Base-by-base conservation (phyloP, 2,797 vertebrate species). In the Microtus agrestis region DNA sequence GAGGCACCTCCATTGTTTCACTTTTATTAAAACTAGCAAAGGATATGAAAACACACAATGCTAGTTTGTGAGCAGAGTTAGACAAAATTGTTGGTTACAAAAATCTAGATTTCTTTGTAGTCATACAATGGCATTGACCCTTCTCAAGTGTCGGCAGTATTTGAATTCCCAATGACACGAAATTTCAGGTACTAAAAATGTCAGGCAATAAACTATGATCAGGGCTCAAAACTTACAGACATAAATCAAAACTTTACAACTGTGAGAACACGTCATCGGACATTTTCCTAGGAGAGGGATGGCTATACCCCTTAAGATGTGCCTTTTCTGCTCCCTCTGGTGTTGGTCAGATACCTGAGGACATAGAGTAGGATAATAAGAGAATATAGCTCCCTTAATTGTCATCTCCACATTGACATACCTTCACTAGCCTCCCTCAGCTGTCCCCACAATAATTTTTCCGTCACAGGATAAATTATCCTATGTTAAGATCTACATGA, bases 101-200 rank as follows among this genome's bases (percentile, higher is more conserved):
- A 87, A 65, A 48, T 61, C 21, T 80, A 65, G 48, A 65, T 82
- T 85, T 93, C 93, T 61, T 12, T 59, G 54, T 59, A 61, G n/a
- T 73, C 8, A 40, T n/a, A 46, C 34, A 59, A 34, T 77, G 4
- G 34, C 15, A 37, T 6, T 76, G 27, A 31, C 54, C 69, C 0
- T 71, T 69, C 48, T 95, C 37, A 37, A 82, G 25, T 69, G 21
- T 74, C 17, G 37, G 71, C 29, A 54, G 2, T 77, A 89, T 87
- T 46, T 95, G 5, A 89, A 88, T 81, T n/a, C 5, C 27, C 43
- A 80, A 65, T 71, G 89, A 77, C n/a, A 61, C 2, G 46, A 17
- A 80, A 80, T 80, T 84, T 81, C 90, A 88, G 27, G 15, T 71
- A 77, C 13, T 82, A 87, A 90, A 77, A 56, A 37, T 86, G 19